Evolutionary conservation across 1,140 invertebrate species (phyloP).

Genomic region (Drosophila tristis): DNA sequence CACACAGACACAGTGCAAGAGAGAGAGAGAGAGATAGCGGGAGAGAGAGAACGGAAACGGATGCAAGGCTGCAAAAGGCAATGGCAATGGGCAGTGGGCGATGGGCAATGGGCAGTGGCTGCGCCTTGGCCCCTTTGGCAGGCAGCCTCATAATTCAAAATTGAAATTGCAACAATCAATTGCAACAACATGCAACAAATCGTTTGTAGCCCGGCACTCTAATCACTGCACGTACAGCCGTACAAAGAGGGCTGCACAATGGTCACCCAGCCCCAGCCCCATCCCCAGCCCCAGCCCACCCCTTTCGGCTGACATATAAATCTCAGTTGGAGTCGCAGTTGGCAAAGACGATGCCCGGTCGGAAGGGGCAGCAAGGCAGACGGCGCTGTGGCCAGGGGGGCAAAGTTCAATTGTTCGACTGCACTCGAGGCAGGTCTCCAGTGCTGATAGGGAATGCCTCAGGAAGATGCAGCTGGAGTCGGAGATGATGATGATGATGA

Average conservation of each 20-base stretch:
- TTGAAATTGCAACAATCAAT: slow-evolving; percentile 84
- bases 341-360: slow-evolving; percentile 36
- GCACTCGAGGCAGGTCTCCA: slow-evolving; percentile 3
- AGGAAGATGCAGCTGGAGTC: slow-evolving; percentile 11
- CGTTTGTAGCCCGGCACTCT: slow-evolving; percentile 67
- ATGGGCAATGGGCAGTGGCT: slow-evolving; percentile 30
- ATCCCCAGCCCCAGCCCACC: neutral
- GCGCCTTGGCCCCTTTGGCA: slow-evolving; percentile 5
- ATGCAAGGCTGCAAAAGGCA: slow-evolving; percentile 52
- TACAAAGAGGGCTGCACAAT: neutral
- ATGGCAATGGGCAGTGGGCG: slow-evolving; percentile 27
- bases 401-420: slow-evolving; percentile 44
- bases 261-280: neutral
- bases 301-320: slow-evolving; percentile 40
- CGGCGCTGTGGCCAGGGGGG: neutral
- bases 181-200: slow-evolving; percentile 83
- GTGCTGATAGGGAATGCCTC: slow-evolving; percentile 4
- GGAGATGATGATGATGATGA: neutral
- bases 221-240: slow-evolving; percentile 72
- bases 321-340: slow-evolving; percentile 52
- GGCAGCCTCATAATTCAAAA: slow-evolving; percentile 81
- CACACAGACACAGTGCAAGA: neutral
- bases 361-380: neutral
- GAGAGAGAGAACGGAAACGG: slow-evolving; percentile 35
- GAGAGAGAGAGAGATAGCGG: neutral